Evolutionary conservation across 1,140 invertebrate species (phyloP), one percentile per base, ranked within the genome.

Genomic region (Bombus waltoni): DNA sequence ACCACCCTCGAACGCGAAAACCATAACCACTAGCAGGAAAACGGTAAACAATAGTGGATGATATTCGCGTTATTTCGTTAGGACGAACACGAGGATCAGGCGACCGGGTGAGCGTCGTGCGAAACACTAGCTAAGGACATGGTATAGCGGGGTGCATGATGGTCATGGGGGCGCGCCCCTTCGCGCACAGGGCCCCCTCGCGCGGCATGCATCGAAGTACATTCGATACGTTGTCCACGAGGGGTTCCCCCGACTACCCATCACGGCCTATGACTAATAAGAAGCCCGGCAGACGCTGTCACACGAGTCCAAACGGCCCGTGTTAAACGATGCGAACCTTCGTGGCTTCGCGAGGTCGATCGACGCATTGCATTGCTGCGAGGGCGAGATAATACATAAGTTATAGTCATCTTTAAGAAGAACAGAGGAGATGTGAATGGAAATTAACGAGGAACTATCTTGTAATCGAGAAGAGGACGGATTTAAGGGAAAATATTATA

Each of bases 181-280:
- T 86, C 68, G 76, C 57, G 79, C 84, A 80, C 11, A 65, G 47
- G 81, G 77, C 85, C 90, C 89, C 86, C 74, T 83, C 86, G 85
- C 57, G 62, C 83, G 66, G 59, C 38, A 42, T 83, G 83, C 79
- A 88, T 86, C 76, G 6, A 74, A 86, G 88, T 90, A 91, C 83
- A 89, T 87, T 90, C 89, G 87, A 89, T 85, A 84, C 86, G 88
- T 87, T 90, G 90, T 89, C 87, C 90, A 88, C 87, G 87, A 91
- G 90, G 92, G 91, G 91, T 84, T 82, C 68, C 32, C 76, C 15
- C 79, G 59, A 6, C 87, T 81, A 82, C 71, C 85, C 88, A 86
- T 86, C 88, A 78, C 76, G 71, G 75, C 75, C 91, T 92, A 92
- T 92, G 91, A 92, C 91, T 92, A 92, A 92, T 91, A 92, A 91